Evolutionary conservation across 1,140 invertebrate species (phyloP), one percentile per base, ranked within the genome.

Genomic region (Drosophila orosa): DNA sequence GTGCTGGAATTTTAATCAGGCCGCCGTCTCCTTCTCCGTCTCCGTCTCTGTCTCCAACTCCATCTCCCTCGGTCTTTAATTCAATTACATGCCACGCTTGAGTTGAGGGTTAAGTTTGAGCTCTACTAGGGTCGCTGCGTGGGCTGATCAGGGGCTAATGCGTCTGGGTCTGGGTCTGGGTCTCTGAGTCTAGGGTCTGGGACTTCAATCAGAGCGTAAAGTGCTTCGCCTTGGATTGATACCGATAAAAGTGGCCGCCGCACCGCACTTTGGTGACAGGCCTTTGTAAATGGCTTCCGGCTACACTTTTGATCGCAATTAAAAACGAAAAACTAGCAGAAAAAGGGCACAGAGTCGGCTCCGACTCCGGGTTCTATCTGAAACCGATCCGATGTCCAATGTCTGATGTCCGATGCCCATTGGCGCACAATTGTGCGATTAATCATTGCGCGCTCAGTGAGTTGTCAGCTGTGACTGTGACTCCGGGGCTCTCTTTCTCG

Each of bases 221-320:
- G 54, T 66, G 52, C 39, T 29, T 57, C 33, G 40, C 57, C 60
- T 86, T 74, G 83, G 83, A 87, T 87, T 83, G 83, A 87, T 87
- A 77, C 29, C 76, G 83, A 89, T 87, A 77, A 87, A 87, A 84
- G 84, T 37, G 22, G 74, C 78, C 54, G 44, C 44, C 44, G 44
- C 44, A 45, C 44, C 44, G 61, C 77, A 60, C 55, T 31, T 61
- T 89, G 84, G 68, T 89, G 84, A 89, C 84, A 89, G 84, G 80
- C 68, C 56, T 78, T 89, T 87, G 84, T 89, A 89, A 89, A 89
- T 89, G 84, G 84, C 74, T 89, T 89, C 84, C 84, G 84, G 84
- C 84, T 89, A 89, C 84, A 89, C 84, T 89, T 89, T 89, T 89
- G 84, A 89, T 80, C 79, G 84, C 84, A 89, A 89, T 89, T 89